Evolutionary conservation across 2,797 vertebrate species (phyloP), one percentile per base, ranked within the genome.

Genomic region (Helicolenus hilgendorfi): DNA sequence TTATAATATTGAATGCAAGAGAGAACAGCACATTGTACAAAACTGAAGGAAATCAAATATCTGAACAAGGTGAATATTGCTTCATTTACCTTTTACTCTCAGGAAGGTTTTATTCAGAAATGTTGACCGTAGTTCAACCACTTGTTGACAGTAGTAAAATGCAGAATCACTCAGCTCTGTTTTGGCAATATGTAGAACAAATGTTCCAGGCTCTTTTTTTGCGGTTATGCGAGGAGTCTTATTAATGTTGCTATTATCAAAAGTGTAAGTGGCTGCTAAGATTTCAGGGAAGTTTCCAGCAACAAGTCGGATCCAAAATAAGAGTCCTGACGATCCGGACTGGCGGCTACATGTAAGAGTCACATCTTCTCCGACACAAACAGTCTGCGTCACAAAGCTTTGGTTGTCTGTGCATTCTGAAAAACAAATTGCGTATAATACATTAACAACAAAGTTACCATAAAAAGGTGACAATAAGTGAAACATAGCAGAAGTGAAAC

Each of bases 131-230:
- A 74, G 20, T 4, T 72, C 31, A 0, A 2, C 0, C 15, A 26
- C 0, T 62, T 55, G 45, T 22, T 79, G 7, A 67, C 93, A 92
- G 83, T 79, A 92, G 56, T 92, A 94, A 72, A 90, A 60, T 1
- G 63, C 91, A 24, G 71, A 31, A 36, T 94, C 89, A 3, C 10
- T 86, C 24, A 72, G 49, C 10, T 67, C n/a, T 60, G 73, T 26
- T 3, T 77, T 49, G 5, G 11, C 18, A 22, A 90, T 90, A 20
- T 7, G 27, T 10, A 92, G 74, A 27, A 60, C 31, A 77, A 83
- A 91, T 18, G 13, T 67, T 62, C 49, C 85, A 6, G 8, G 2
- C 56, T 6, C 36, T 41, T 81, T 9, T 63, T 68, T 59, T 27
- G 60, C 0, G n/a, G 5, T 56, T 7, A 86, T 4, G 2, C 0